Percentiles rank a stretch among this genome's conserved stretches.
Conservation (phyloP, 2,113 vertebrate species). For the Aythya baeri region DNA sequence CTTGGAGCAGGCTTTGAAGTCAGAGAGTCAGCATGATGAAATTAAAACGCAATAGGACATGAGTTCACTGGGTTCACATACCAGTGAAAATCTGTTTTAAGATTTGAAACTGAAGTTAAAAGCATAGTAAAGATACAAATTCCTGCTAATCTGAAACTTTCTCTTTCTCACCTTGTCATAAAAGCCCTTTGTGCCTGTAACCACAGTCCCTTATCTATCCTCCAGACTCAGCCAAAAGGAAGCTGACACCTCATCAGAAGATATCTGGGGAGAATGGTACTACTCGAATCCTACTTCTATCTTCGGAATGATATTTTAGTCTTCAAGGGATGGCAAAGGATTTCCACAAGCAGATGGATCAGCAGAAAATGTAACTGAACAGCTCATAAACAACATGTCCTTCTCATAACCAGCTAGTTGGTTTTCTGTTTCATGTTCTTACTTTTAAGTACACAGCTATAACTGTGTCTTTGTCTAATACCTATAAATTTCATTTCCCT, state of each 20-base stretch:
- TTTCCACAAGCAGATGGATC: conserved; percentile 49
- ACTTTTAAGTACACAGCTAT: neutral
- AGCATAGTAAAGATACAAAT: conserved; percentile 68
- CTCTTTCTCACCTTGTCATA: conserved; percentile 71
- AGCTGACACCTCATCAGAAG: conserved; percentile 71
- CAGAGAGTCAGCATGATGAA: conserved; percentile 15
- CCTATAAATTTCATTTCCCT: neutral
- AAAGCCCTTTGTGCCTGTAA: conserved; percentile 67
- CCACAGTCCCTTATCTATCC: conserved; percentile 56
- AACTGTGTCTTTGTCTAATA: neutral
- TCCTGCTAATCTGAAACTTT: conserved; percentile 68
- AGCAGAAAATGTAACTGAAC: conserved; percentile 26
- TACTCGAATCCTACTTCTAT: conserved; percentile 51
- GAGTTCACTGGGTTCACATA: conserved; percentile 55
- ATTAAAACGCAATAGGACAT: conserved; percentile 51
- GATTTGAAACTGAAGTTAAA: conserved; percentile 63
- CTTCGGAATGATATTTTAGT: conserved; percentile 52
- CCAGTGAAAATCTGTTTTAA: conserved; percentile 50
- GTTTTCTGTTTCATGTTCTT: neutral
- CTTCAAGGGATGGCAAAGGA: conserved; percentile 32
- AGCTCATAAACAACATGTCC: conserved; percentile 47
- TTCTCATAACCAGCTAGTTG: neutral
- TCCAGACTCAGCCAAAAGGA: conserved; percentile 64
- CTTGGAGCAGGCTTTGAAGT: conserved; percentile 13
- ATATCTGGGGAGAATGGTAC: conserved; percentile 65